Percentiles rank a stretch among this genome's conserved stretches.
These are phyloP conservation scores for Drosophila sechellia DNA, from an alignment of 1,140 invertebrate species.

Conservation along the genomic window DNA sequence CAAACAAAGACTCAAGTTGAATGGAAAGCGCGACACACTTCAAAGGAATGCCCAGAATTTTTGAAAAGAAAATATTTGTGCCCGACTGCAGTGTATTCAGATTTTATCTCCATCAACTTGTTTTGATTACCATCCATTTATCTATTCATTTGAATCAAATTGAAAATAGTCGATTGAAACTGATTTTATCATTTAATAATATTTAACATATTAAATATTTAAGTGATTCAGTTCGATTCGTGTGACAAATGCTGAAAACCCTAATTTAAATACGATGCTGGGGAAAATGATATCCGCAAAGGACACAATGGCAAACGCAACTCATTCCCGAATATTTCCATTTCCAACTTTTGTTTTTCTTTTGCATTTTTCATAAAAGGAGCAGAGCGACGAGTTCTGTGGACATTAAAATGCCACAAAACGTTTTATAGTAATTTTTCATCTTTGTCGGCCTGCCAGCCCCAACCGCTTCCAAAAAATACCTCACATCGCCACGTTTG, in stretches of 20 bases:
- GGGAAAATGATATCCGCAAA: slow-evolving; percentile 3
- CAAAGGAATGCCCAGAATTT: slow-evolving; percentile 70
- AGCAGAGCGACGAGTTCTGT: slow-evolving; percentile 59
- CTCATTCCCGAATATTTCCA: slow-evolving; percentile 6
- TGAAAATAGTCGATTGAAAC: neutral
- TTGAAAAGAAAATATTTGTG: slow-evolving; percentile 48
- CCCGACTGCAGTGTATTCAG: slow-evolving; percentile 19
- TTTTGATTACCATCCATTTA: slow-evolving; percentile 33
- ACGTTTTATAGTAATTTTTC: slow-evolving; percentile 84
- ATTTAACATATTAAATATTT: too few relatives aligned
- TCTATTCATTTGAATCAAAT: slow-evolving; percentile 11
- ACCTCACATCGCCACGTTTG: slow-evolving; percentile 16
- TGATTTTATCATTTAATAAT: too few relatives aligned
- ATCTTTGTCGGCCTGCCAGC: slow-evolving; percentile 58
- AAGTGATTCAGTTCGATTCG: neutral
- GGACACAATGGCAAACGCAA: neutral
- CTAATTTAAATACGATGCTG: neutral
- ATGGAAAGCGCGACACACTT: slow-evolving; percentile 56
- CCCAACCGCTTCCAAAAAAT: slow-evolving; percentile 4
- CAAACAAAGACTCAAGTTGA: slow-evolving; percentile 29
- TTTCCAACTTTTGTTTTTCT: slow-evolving; percentile 61
- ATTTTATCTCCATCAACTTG: slow-evolving; percentile 32
- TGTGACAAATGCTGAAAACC: slow-evolving; percentile 22
- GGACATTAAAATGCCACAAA: slow-evolving; percentile 83
- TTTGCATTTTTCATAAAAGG: slow-evolving; percentile 74